Base-by-base conservation (phyloP, 2,888 invertebrate genomes). In the Thera britannica region DNA sequence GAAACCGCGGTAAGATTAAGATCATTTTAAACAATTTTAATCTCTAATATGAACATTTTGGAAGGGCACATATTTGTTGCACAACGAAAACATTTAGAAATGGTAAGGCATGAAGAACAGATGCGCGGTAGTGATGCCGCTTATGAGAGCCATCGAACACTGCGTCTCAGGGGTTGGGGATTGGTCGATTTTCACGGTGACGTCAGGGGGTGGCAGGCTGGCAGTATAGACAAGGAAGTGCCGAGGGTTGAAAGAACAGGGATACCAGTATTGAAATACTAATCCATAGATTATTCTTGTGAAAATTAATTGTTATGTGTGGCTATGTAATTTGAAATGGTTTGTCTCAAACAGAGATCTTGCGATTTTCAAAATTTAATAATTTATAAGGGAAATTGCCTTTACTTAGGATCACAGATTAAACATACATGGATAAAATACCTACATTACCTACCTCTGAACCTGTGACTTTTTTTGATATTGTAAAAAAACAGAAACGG, bases 171-270 rank as follows among this genome's bases (percentile, higher is more conserved):
- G 88, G 92, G 94, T 95, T 95, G 88, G 92, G 23, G 94, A 95
- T 95, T 95, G 95, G 95, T 95, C 95, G 95, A 95, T 94, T 93
- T 94, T 89, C 92, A 88, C 81, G 75, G 89, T 94, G 94, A 95
- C 95, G 94, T 95, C 95, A 94, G 90, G 89, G 94, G 94, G 94
- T 93, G 86, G 89, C 81, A 85, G 80, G 94, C 93, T 93, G 85
- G 89, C 81, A 85, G 80, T 92, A 93, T 92, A 93, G 93, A 93
- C 90, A 90, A 90, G 77, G 78, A 86, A 84, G 87, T 76, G 73
- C 77, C 80, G 76, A 83, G 89, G 88, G 87, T 78, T 79, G 76
- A 77, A 78, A 76, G 70, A 69, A 70, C 72, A 70, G 79, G 76
- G 77, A 76, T 80, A 72, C 77, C 77, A 76, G 68, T 46, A 9